These are phyloP conservation scores for Procambarus virginalis DNA, from an alignment of 1,140 invertebrate genomes.

Conservation along the genomic window DNA sequence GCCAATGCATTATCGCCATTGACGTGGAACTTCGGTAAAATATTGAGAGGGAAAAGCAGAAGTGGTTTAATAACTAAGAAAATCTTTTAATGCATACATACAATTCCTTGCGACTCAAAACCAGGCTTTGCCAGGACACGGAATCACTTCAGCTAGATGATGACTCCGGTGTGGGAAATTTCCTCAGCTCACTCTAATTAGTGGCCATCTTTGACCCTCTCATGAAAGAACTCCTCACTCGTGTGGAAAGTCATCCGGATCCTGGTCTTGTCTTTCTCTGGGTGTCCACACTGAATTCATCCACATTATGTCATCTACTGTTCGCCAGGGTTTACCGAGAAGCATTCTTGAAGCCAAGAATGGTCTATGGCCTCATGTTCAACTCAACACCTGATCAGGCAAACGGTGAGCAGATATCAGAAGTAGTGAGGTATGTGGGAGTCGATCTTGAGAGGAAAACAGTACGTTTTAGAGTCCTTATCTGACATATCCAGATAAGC, in stretches of 20 bases:
- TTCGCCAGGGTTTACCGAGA: neutral
- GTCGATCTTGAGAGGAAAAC: neutral
- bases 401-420: constrained; percentile 8
- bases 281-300: neutral
- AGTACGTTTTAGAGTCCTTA: neutral
- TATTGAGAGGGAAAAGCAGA: too few relatives aligned
- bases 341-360: neutral
- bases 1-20: too few relatives aligned
- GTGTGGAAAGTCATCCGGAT: neutral
- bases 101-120: neutral
- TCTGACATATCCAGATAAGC: constrained; percentile 3
- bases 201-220: neutral
- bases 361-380: neutral
- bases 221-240: neutral
- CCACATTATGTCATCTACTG: neutral
- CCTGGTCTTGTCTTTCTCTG: constrained; percentile 12
- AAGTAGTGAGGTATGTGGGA: constrained; percentile 10
- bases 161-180: neutral
- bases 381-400: neutral
- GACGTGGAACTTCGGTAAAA: too few relatives aligned
- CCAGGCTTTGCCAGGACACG: constrained; percentile 2
- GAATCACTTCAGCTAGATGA: neutral
- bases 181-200: neutral
- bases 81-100: too few relatives aligned
- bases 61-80: too few relatives aligned